Base-by-base conservation (phyloP, 2,113 vertebrate species). In the Pollachius pollachius region DNA sequence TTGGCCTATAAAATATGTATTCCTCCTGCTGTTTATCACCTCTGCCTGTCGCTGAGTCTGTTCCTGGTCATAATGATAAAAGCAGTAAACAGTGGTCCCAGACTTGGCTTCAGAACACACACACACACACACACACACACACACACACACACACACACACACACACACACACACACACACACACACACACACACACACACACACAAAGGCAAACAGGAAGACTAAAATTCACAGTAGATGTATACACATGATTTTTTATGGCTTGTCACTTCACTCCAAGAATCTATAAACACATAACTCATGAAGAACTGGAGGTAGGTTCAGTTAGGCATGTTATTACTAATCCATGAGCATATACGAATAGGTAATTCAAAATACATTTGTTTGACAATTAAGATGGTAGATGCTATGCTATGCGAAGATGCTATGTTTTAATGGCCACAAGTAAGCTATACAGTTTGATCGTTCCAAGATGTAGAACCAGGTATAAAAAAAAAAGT, bases 121-220 rank as follows among this genome's bases (percentile, higher is more conserved):
- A 63, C 56, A 70, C 23, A 56, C 41, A 27, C 57, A 71, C 34
- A 18, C 11, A 63, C 48, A 68, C 21, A 63, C 23, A 23, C 23
- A 2, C 23, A 23, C 23, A 23, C 23, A 23, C 23, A 2, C 23
- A 2, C 23, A 2, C 23, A 23, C 23, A 23, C 23, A 68, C 71
- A 72, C 65, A 71, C 37, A 63, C 56, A 69, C 27, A 56, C 48
- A 27, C 54, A 71, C 37, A 23, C 12, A 56, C 52, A 7, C 2
- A 48, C 41, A 48, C 41, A 48, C 12, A 48, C 41, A 48, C 34
- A 71, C 34, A 70, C 71, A 74, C 41, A 48, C 41, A 48, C 12
- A 48, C 41, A 48, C 34, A 71, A 77, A 68, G 25, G 7, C 74
- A 88, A 90, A 89, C 86, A 89, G 84, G 83, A 89, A 86, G 73